Base-by-base conservation (phyloP, 2,113 vertebrate species). In the Sphaerodactylus townsendi region DNA sequence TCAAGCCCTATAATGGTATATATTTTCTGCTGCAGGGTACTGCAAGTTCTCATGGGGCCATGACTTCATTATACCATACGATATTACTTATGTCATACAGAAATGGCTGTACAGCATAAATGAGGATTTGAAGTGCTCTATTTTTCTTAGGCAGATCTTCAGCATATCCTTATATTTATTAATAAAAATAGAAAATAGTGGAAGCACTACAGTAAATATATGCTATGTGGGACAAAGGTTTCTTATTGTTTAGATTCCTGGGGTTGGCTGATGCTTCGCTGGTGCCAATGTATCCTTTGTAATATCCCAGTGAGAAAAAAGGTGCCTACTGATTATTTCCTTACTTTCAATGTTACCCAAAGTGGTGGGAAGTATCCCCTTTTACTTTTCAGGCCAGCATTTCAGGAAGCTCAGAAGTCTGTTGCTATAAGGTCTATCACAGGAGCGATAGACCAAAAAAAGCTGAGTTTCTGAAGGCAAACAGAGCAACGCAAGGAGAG, bases 11-110 rank as follows among this genome's bases (percentile, higher is more conserved):
- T 75, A 89, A 81, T 85, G 77, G 80, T 77, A 91, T 23, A 77
- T 83, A 90, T 91, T 87, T 92, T 92, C 65, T 88, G 73, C 46
- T 81, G 3, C 73, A 76, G 48, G 48, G 25, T 85, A 88, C 35
- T 80, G 84, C 87, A 89, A 78, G 48, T 89, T 85, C 83, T 83
- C 76, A 81, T 62, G 39, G 68, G 41, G 70, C 81, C 56, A 87
- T 1, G 39, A 41, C 41, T 88, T 88, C 6, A 1, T 87, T 89
- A 85, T 90, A 86, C 2, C 71, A 66, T 68, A 86, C 87, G 77
- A 90, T 66, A 82, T 86, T 90, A 65, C 71, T 87, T 81, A 83
- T 37, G 15, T 85, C 48, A 77, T 86, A 68, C n/a, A 19, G 82
- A 92, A 83, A 81, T 81, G 14, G 10, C 35, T 50, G 77, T 62